phyloP scores from a whole-genome alignment of 2,113 vertebrate genomes.

The Pavo muticus region DNA sequence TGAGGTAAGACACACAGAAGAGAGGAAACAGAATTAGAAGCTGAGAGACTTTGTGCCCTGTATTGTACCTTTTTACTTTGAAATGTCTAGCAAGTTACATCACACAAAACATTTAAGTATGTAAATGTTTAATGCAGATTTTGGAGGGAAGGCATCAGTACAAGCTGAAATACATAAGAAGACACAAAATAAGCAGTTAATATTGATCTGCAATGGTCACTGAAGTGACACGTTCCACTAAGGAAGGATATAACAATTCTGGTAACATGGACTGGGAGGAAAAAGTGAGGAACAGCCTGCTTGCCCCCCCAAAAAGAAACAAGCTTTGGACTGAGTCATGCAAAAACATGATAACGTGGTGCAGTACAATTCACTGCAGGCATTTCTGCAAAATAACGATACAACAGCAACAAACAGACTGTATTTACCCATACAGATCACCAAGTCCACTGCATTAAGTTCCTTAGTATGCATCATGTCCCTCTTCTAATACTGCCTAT shows the following conservation, averaged over 20 bases:
- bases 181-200: background rate
- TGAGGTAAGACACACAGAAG: background rate
- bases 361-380: background rate
- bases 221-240: background rate
- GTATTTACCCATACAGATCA: background rate
- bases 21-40: background rate
- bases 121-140: background rate
- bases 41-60: background rate
- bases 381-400: background rate
- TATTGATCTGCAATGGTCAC: background rate
- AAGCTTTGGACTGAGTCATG: background rate
- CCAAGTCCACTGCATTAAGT: background rate
- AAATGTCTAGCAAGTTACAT: background rate
- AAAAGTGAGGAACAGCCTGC: background rate
- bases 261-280: background rate
- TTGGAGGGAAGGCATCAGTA: background rate
- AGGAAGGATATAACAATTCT: background rate
- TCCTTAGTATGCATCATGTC: background rate
- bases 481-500: background rate
- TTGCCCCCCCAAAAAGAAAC: background rate
- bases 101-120: background rate
- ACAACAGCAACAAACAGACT: background rate
- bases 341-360: background rate
- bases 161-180: background rate
- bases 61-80: background rate